A percentile compares a stretch with the other conserved stretches of the same genome.
Evolutionary conservation across 2,113 vertebrate species (phyloP).

Genomic region (Toxotes jaculatrix): DNA sequence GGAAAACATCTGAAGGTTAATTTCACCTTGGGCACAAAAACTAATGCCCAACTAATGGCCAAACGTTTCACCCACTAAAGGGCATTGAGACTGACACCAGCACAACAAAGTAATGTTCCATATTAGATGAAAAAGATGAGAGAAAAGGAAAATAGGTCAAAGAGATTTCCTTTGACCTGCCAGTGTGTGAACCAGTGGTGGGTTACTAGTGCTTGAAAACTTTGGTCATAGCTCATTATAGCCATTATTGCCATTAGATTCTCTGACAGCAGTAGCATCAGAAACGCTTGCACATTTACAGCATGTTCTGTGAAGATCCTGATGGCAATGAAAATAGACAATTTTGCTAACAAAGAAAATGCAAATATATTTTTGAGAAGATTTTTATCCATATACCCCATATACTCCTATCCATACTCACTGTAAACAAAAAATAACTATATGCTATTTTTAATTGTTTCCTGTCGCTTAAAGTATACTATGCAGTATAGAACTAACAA

Average conservation of each 20-base stretch:
- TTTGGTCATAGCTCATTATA: neutral
- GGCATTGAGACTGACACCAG: conserved; percentile 44
- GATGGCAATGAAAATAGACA: conserved; percentile 13
- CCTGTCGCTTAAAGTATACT: conserved; percentile 17
- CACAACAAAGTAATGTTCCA: conserved; percentile 40
- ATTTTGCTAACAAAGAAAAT: conserved; percentile 15
- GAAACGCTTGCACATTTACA: conserved; percentile 14
- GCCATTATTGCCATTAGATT: conserved; percentile 14
- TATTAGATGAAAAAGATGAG: neutral
- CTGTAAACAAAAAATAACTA: conserved; percentile 10
- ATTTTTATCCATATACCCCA: conserved; percentile 8
- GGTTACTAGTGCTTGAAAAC: neutral
- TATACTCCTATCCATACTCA: conserved; percentile 24
- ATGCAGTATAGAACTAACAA: conserved; percentile 38
- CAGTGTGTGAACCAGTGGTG: conserved; percentile 9
- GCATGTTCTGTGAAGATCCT: neutral
- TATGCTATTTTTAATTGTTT: conserved; percentile 27
- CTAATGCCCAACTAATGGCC: neutral
- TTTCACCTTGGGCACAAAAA: conserved; percentile 5
- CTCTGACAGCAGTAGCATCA: conserved; percentile 18
- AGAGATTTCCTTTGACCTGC: neutral
- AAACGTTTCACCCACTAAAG: neutral
- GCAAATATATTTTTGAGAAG: conserved; percentile 38
- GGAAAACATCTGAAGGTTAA: neutral
- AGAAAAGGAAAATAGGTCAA: neutral